These are phyloP conservation scores for Clarias magur DNA, from an alignment of 2,113 vertebrate genomes.

Conservation along the genomic window DNA sequence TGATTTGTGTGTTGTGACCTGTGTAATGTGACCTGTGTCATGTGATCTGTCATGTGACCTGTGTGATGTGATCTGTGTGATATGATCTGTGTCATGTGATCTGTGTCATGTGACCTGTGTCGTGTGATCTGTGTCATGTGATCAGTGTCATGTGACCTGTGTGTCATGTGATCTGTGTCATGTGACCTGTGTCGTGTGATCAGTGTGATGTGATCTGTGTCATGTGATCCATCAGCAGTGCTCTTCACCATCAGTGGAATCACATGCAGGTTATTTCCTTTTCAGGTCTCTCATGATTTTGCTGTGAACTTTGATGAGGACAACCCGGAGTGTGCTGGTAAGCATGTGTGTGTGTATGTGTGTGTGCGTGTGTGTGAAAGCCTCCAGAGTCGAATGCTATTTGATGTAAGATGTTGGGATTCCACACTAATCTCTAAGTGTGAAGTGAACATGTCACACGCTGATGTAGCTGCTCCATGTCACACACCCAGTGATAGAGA, in stretches of 20 bases:
- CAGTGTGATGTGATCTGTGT: too few relatives aligned
- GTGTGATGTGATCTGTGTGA: too few relatives aligned
- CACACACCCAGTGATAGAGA: background rate
- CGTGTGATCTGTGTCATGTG: too few relatives aligned
- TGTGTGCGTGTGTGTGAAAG: slow-evolving; percentile 13
- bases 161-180: too few relatives aligned
- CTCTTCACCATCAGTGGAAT: background rate
- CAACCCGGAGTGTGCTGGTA: slow-evolving; percentile 93
- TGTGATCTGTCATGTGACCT: too few relatives aligned
- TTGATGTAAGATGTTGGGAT: slow-evolving; percentile 51
- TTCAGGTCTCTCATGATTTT: slow-evolving; percentile 97
- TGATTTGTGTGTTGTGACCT: background rate
- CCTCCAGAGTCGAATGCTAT: slow-evolving; percentile 1
- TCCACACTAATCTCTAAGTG: slow-evolving; percentile 74
- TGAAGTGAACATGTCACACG: slow-evolving; percentile 65
- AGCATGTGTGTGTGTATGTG: slow-evolving; percentile 45
- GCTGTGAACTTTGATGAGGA: slow-evolving; percentile 99
- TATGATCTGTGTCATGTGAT: too few relatives aligned
- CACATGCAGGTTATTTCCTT: background rate
- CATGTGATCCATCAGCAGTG: background rate
- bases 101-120: too few relatives aligned
- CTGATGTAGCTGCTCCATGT: slow-evolving; percentile 33
- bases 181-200: too few relatives aligned
- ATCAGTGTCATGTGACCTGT: too few relatives aligned
- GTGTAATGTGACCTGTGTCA: too few relatives aligned